phyloP scores from a whole-genome alignment of 2,797 vertebrate genomes.

The Gymnoscopelus braueri region DNA sequence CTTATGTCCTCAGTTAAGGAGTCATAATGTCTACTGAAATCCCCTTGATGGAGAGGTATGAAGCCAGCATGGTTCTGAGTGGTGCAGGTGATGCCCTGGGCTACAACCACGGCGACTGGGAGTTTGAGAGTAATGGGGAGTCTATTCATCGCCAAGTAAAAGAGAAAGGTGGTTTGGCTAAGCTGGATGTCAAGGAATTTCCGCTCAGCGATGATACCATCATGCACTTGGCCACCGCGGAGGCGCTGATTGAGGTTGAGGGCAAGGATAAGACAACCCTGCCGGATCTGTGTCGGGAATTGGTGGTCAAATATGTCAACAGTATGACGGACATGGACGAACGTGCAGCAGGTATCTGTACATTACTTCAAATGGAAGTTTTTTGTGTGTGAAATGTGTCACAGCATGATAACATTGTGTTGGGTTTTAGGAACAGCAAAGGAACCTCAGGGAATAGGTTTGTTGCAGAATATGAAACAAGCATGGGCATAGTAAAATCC shows the following conservation, averaged over 20 bases:
- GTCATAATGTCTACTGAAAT: neutral
- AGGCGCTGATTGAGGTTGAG: slow-evolving; percentile 76
- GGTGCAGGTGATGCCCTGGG: slow-evolving; percentile 80
- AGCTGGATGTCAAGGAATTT: slow-evolving; percentile 70
- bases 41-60: slow-evolving; percentile 68
- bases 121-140: slow-evolving; percentile 70
- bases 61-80: slow-evolving; percentile 83
- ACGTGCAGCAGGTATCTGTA: slow-evolving; percentile 81
- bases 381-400: neutral
- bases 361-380: neutral
- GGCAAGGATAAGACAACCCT: slow-evolving; percentile 19
- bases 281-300: slow-evolving; percentile 62
- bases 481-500: too few relatives aligned
- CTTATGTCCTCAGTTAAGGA: too few relatives aligned
- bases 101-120: slow-evolving; percentile 72
- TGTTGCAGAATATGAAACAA: too few relatives aligned
- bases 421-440: too few relatives aligned
- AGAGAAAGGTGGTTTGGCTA: slow-evolving; percentile 72
- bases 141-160: slow-evolving; percentile 79
- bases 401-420: neutral
- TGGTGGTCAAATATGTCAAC: slow-evolving; percentile 80
- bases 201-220: slow-evolving; percentile 84
- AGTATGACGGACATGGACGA: slow-evolving; percentile 83
- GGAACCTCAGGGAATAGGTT: too few relatives aligned
- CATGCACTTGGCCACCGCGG: slow-evolving; percentile 85